phyloP scores from a whole-genome alignment of 2,888 invertebrate species.

The Chrysolina oricalcia region DNA sequence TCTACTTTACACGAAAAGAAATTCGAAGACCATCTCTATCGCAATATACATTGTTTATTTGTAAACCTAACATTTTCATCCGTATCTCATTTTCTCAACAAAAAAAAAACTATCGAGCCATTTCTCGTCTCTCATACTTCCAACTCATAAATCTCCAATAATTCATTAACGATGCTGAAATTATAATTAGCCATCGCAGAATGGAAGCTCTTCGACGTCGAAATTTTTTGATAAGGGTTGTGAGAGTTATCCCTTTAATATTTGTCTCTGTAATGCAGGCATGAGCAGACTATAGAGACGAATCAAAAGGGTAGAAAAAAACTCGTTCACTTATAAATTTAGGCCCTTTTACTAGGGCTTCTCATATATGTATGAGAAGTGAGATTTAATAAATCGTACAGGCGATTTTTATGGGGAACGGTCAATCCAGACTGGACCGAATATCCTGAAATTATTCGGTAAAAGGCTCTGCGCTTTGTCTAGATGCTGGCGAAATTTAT shows the following conservation, averaged over 20 bases:
- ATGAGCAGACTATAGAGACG: conserved; percentile 36
- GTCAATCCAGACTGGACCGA: conserved; percentile 33
- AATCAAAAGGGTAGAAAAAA: conserved; percentile 49
- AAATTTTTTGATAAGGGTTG: conserved; percentile 50
- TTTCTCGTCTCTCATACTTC: neutral
- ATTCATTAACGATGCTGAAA: conserved; percentile 34
- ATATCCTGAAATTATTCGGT: conserved; percentile 20
- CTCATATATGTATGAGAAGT: conserved; percentile 36
- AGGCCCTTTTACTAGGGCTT: conserved; percentile 45
- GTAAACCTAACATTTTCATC: no score
- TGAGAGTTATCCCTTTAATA: conserved; percentile 45
- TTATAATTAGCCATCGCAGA: conserved; percentile 43
- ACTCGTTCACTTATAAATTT: conserved; percentile 53
- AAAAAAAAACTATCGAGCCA: neutral
- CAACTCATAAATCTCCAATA: conserved; percentile 26
- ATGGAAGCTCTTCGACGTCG: conserved; percentile 40
- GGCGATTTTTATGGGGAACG: conserved; percentile 37
- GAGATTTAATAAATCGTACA: conserved; percentile 46
- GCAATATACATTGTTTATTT: no score
- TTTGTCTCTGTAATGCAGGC: conserved; percentile 43
- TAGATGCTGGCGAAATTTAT: conserved; percentile 41
- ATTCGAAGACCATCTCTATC: no score
- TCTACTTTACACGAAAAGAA: no score
- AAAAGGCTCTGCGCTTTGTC: conserved; percentile 36
- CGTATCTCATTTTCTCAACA: neutral